These are phyloP conservation scores for Sycophila sp. DNA, from an alignment of 1,140 invertebrate species.

Conservation along the genomic window DNA sequence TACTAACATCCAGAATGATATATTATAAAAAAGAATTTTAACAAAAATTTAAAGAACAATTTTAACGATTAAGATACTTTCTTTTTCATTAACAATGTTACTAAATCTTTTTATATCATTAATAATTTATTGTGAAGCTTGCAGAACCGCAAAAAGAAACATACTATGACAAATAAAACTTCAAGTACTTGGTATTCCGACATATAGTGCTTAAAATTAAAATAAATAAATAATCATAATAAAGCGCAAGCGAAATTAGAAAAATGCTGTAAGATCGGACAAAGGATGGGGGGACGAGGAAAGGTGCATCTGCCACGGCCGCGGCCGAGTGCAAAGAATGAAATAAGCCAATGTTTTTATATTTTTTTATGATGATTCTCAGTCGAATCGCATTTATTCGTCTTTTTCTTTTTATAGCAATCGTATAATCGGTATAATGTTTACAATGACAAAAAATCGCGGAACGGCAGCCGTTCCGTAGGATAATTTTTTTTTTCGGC, in stretches of 20 bases:
- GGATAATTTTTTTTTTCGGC: conserved; percentile 29
- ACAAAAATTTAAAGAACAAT: no score
- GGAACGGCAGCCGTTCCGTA: conserved; percentile 48
- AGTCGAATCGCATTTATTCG: conserved; percentile 62
- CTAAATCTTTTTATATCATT: no score
- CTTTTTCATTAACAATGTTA: no score
- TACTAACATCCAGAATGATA: no score
- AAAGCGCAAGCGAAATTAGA: conserved; percentile 11
- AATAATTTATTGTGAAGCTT: no score
- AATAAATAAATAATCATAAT: conserved; percentile 12
- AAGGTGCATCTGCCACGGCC: conserved; percentile 38
- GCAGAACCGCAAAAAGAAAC: no score
- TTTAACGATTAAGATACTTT: no score
- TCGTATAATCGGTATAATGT: conserved; percentile 66
- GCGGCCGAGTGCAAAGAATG: conserved; percentile 34
- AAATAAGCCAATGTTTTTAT: conserved; percentile 28
- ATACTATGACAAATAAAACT: no score
- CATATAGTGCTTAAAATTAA: not conserved
- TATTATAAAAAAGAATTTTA: no score
- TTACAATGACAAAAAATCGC: conserved; percentile 39
- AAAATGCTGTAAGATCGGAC: not conserved
- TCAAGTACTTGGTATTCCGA: no score
- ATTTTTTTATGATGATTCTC: conserved; percentile 40
- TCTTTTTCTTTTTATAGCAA: conserved; percentile 57
- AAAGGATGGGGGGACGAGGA: not conserved